phyloP scores from a whole-genome alignment of 2,797 vertebrate genomes.

The Chelon labrosus region DNA sequence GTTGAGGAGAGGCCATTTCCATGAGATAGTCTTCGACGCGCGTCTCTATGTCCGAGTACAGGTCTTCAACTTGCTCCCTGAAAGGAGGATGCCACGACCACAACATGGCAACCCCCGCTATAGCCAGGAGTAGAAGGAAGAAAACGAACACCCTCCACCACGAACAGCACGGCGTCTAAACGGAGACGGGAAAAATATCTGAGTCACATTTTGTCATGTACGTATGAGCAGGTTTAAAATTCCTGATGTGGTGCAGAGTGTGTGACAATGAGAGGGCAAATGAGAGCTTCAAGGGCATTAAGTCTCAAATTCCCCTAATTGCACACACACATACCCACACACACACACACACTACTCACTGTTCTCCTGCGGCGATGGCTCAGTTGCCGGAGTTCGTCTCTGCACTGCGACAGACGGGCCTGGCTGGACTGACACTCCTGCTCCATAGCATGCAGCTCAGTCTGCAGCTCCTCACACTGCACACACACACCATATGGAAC shows the following conservation, averaged over 20 bases:
- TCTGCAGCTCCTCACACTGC: slow-evolving; percentile 89
- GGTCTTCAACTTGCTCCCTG: slow-evolving; percentile 76
- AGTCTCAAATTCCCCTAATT: background rate
- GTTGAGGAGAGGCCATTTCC: slow-evolving; percentile 69
- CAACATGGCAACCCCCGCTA: slow-evolving; percentile 62
- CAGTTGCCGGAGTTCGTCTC: slow-evolving; percentile 86
- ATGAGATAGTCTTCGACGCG: slow-evolving; percentile 80
- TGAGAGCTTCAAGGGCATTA: slow-evolving; percentile 23
- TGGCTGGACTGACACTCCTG: slow-evolving; percentile 90
- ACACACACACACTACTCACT: slow-evolving; percentile 58
- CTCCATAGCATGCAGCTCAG: slow-evolving; percentile 87
- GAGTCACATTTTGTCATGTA: background rate
- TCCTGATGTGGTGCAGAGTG: background rate
- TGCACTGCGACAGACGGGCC: slow-evolving; percentile 87
- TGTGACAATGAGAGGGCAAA: background rate
- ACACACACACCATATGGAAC: slow-evolving; percentile 1
- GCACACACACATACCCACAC: slow-evolving; percentile 7
- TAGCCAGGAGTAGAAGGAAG: slow-evolving; percentile 68
- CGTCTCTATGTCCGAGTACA: slow-evolving; percentile 75
- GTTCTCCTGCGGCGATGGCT: slow-evolving; percentile 70
- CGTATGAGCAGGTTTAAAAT: background rate
- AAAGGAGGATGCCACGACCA: slow-evolving; percentile 82
- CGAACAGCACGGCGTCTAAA: slow-evolving; percentile 67
- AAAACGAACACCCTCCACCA: slow-evolving; percentile 68
- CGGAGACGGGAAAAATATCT: slow-evolving; percentile 9